These are phyloP conservation scores for Drosophila maculinotata DNA, from an alignment of 2,888 invertebrate species.

Conservation along the genomic window DNA sequence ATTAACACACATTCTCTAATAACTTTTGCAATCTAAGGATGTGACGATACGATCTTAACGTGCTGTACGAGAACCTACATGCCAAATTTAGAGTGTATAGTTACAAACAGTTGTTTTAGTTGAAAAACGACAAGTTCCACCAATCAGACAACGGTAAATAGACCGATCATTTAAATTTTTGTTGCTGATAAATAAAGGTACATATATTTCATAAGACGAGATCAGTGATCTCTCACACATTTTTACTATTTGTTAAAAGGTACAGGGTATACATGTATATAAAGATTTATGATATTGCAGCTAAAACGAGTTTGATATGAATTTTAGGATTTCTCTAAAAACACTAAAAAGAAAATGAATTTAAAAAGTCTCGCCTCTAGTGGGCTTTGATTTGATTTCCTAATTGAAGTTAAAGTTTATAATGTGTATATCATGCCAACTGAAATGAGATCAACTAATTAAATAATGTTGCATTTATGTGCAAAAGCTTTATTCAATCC, in stretches of 20 bases:
- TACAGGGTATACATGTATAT: not conserved
- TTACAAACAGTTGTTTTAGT: no score
- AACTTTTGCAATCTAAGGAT: no score
- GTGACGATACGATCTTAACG: no score
- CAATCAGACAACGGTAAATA: not conserved
- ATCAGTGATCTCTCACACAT: no score
- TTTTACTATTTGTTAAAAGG: not conserved
- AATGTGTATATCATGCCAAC: constrained; percentile 28
- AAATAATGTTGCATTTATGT: constrained; percentile 10
- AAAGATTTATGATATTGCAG: not conserved
- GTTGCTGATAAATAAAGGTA: no score
- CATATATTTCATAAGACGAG: no score
- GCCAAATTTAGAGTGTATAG: no score
- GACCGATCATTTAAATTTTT: no score
- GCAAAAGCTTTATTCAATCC: constrained; percentile 14
- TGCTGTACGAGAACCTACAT: no score
- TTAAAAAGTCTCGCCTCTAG: not conserved
- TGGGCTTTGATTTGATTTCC: not conserved
- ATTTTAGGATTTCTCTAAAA: not conserved
- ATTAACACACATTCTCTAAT: no score
- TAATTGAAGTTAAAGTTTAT: constrained; percentile 7
- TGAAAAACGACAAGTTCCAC: no score
- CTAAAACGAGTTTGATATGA: not conserved
- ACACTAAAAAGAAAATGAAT: not conserved
- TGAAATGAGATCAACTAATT: constrained; percentile 13